phyloP scores from a whole-genome alignment of 2,113 vertebrate genomes.

The Halcyon malimbica region DNA sequence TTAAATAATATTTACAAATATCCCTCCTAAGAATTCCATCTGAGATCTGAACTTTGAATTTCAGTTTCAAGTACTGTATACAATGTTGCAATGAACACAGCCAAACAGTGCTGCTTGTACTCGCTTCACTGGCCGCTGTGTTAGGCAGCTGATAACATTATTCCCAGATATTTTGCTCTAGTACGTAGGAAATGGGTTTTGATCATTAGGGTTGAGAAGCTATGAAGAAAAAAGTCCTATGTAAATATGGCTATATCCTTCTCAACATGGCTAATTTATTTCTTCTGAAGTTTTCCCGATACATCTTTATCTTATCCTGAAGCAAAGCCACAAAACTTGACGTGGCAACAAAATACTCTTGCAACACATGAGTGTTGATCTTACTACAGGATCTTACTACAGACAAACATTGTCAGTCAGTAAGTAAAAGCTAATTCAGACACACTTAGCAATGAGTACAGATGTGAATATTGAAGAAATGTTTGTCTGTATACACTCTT shows the following conservation, averaged over 20 bases:
- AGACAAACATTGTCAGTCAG: background rate
- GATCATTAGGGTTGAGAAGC: background rate
- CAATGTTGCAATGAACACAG: background rate
- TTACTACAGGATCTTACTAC: background rate
- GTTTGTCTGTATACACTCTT: background rate
- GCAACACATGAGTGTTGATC: fast-evolving
- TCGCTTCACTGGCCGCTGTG: fast-evolving
- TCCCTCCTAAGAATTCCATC: background rate
- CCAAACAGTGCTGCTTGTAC: background rate
- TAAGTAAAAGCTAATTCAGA: background rate
- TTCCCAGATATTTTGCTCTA: background rate
- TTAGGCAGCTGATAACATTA: background rate
- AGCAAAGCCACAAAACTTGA: background rate
- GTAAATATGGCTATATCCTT: background rate
- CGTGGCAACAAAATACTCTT: background rate
- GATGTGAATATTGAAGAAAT: background rate
- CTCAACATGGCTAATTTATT: background rate
- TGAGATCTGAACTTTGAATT: background rate
- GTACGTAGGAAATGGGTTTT: background rate
- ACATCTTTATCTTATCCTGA: background rate
- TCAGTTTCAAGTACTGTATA: background rate
- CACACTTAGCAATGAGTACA: background rate
- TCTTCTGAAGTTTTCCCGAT: background rate
- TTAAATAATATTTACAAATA: conserved; percentile 17
- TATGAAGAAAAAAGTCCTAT: background rate